phyloP scores from a whole-genome alignment of 2,113 vertebrate species.

The Corythaixoides concolor region DNA sequence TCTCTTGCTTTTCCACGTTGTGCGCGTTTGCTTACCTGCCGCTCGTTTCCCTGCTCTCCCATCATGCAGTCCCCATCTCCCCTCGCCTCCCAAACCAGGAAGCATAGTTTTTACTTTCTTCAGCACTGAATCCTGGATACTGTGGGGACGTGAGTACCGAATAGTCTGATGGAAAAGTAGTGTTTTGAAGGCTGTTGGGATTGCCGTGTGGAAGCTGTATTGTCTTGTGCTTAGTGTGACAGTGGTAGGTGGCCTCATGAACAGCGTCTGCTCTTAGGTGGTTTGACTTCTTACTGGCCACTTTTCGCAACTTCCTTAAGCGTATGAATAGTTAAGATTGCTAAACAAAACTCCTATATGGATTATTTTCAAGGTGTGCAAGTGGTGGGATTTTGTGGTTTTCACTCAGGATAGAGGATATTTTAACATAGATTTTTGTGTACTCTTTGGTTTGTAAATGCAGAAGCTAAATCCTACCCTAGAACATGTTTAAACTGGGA shows the following conservation, averaged over 20 bases:
- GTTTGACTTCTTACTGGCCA: not conserved
- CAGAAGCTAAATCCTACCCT: not conserved
- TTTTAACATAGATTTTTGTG: not conserved
- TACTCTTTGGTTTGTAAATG: not conserved
- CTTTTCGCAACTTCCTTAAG: not conserved
- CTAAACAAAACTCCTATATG: not conserved
- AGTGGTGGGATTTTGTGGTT: not conserved
- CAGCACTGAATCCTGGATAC: not conserved
- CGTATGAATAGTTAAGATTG: not conserved
- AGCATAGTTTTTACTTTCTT: not conserved
- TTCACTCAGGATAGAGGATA: not conserved
- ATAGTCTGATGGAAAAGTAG: not conserved
- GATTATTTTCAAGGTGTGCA: not conserved
- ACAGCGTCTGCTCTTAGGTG: not conserved
- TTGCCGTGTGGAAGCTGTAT: not conserved
- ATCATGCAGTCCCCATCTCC: not conserved
- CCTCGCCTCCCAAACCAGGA: not conserved
- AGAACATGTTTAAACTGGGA: not conserved
- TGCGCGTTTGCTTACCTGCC: rapidly evolving
- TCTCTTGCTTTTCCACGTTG: not conserved
- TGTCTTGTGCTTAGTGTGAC: not conserved
- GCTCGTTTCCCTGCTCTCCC: not conserved
- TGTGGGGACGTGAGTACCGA: not conserved
- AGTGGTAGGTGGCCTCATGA: not conserved
- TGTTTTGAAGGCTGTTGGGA: not conserved